Percentiles rank a stretch among this genome's conserved stretches.
Conservation (phyloP, 2,888 invertebrate species). For the Oeneis ivallda region DNA sequence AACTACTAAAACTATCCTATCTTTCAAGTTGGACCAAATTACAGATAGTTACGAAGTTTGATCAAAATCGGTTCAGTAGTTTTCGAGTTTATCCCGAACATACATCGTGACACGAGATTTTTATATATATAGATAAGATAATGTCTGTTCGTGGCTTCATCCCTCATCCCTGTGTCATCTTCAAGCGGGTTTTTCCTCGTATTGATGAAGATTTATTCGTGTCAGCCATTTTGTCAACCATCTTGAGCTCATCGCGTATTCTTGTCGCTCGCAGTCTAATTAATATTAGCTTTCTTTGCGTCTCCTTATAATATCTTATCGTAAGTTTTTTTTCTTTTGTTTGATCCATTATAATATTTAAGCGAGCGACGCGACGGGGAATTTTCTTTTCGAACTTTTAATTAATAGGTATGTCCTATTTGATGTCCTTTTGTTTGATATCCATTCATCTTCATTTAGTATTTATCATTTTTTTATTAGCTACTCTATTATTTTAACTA, state of each 20-base stretch:
- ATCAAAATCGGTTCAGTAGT: no score
- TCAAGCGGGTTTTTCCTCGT: slow-evolving; percentile 39
- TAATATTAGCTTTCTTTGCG: slow-evolving; percentile 33
- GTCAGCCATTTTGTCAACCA: slow-evolving; percentile 33
- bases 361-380: background rate
- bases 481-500: no score
- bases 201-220: slow-evolving; percentile 44
- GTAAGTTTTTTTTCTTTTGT: slow-evolving; percentile 9
- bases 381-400: background rate
- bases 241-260: slow-evolving; percentile 42
- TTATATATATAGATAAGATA: slow-evolving; percentile 1
- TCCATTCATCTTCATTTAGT: background rate
- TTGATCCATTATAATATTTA: background rate
- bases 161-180: slow-evolving; percentile 35
- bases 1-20: no score
- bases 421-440: background rate
- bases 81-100: no score
- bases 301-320: slow-evolving; percentile 6
- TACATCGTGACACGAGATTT: no score
- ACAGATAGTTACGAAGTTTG: no score
- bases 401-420: no score
- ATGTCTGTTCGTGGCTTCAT: slow-evolving; percentile 18
- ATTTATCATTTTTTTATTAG: no score
- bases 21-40: no score
- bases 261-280: slow-evolving; percentile 35